Conservation (phyloP, 2,797 vertebrate species). For the Oreochromis grahami region DNA sequence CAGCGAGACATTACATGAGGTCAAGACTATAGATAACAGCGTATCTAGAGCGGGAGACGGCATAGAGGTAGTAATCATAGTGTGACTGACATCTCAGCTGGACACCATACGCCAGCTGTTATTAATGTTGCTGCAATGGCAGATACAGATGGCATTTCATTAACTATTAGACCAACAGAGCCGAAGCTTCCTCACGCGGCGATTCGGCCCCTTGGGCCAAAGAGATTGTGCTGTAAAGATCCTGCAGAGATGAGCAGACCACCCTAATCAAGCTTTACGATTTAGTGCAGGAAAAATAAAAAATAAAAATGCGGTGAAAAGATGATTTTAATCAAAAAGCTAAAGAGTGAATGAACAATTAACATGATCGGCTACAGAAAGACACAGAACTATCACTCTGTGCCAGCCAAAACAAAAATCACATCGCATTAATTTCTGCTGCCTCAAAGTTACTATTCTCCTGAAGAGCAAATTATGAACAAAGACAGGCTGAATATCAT, state of each 20-base stretch:
- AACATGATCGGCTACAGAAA: neutral
- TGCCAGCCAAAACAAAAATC: neutral
- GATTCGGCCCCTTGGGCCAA: neutral
- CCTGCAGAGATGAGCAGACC: neutral
- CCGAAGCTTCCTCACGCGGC: neutral
- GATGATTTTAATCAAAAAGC: neutral
- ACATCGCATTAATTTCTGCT: neutral
- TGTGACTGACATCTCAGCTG: conserved; percentile 18
- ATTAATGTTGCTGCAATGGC: neutral
- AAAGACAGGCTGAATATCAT: neutral
- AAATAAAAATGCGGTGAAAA: neutral
- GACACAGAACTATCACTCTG: neutral
- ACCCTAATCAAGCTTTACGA: conserved; percentile 16
- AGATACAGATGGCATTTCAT: conserved; percentile 17
- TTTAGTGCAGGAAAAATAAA: neutral
- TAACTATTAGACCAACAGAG: conserved; percentile 1
- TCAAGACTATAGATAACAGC: neutral
- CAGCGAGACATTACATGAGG: conserved; percentile 13
- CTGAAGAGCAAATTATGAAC: neutral
- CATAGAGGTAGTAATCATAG: neutral
- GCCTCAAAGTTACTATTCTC: neutral
- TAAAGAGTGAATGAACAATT: neutral
- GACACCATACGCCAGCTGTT: neutral
- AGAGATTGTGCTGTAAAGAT: neutral
- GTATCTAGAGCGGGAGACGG: neutral